phyloP scores from a whole-genome alignment of 2,113 vertebrate species.

The Amblyopsis rosae region DNA sequence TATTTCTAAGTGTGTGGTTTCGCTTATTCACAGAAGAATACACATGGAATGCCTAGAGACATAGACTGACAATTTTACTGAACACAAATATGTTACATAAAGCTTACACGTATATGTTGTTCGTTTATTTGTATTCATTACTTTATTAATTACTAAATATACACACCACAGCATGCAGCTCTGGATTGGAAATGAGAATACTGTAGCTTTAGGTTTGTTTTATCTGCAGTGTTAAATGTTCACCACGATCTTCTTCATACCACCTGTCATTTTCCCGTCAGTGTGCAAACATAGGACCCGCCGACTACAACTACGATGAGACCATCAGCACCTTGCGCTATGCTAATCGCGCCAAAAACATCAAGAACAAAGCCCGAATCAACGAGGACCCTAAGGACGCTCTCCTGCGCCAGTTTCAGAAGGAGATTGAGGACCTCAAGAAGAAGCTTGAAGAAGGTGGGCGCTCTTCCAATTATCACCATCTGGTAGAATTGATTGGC shows the following conservation, averaged over 20 bases:
- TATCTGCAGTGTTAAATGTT: neutral
- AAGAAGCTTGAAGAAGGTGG: constrained; percentile 97
- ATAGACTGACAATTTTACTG: too few species aligned
- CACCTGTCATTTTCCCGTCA: constrained; percentile 44
- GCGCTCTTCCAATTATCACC: neutral
- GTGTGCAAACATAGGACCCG: constrained; percentile 98
- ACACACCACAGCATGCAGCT: too few species aligned
- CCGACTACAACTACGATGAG: constrained; percentile 98
- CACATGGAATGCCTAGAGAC: too few species aligned
- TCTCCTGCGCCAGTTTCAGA: constrained; percentile 94
- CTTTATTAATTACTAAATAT: too few species aligned
- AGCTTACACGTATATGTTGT: neutral
- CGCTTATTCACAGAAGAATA: too few species aligned
- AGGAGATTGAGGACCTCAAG: constrained; percentile 97
- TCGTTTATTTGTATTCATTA: too few species aligned
- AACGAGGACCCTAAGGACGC: constrained; percentile 99
- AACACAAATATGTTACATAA: too few species aligned
- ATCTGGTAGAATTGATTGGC: neutral
- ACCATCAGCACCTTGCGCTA: constrained; percentile 98
- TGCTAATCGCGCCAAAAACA: constrained; percentile 98
- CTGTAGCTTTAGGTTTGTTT: too few species aligned
- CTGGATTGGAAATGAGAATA: too few species aligned
- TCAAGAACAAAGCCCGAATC: constrained; percentile 99
- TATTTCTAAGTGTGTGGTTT: too few species aligned
- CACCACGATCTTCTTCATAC: neutral